Conservation (phyloP, 1,140 invertebrate species). For the Drosophila punjabiensis region DNA sequence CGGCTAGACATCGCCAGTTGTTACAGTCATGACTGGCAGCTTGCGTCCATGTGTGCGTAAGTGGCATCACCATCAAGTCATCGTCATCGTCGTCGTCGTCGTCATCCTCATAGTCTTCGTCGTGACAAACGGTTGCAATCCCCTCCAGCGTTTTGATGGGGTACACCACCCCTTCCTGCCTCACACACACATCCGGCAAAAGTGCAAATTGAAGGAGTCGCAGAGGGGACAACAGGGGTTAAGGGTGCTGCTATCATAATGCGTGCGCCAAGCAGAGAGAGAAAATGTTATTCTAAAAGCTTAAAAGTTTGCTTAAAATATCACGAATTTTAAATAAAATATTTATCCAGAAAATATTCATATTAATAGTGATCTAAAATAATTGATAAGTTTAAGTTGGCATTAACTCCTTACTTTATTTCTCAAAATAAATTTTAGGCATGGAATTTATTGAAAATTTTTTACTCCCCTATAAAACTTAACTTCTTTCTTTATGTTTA, state of each 20-base stretch:
- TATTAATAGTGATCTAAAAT: not conserved
- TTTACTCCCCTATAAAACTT: too few relatives aligned
- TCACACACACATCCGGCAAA: constrained; percentile 20
- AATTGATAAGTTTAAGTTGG: not conserved
- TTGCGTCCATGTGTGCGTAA: constrained; percentile 28
- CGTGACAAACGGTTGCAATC: constrained; percentile 39
- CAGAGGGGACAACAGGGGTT: constrained; percentile 4
- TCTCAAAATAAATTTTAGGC: not conserved
- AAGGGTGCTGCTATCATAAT: constrained; percentile 2
- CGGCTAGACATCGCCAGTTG: constrained; percentile 18
- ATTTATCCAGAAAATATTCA: not conserved
- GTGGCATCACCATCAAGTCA: constrained; percentile 48
- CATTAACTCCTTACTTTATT: not conserved
- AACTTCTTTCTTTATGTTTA: too few relatives aligned
- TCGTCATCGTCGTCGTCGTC: constrained; percentile 5
- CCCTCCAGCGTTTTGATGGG: constrained; percentile 13
- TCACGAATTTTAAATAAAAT: not conserved
- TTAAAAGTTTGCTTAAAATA: not conserved
- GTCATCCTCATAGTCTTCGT: constrained; percentile 12
- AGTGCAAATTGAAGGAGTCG: constrained; percentile 31
- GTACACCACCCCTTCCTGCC: not conserved
- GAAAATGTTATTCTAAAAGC: not conserved
- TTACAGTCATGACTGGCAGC: constrained; percentile 27
- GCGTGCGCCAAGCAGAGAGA: constrained; percentile 10
- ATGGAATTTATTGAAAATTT: too few relatives aligned